Conservation (phyloP, 2,888 invertebrate genomes). For the Chrysolina haemoptera region DNA sequence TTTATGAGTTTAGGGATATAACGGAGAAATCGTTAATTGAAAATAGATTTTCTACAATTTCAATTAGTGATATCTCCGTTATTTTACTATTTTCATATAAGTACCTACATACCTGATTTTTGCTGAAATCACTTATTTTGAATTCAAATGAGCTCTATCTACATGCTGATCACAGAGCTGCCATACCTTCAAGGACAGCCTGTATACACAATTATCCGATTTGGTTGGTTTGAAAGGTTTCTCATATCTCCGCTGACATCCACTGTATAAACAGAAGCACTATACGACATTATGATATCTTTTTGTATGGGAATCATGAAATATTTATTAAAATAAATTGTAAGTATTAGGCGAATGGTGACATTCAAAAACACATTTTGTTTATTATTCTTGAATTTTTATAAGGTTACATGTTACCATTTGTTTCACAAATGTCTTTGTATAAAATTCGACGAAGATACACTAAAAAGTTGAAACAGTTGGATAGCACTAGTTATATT, state of each 20-base stretch:
- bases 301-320: conserved; percentile 35
- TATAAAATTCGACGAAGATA: conserved; percentile 20
- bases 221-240: background rate
- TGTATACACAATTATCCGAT: background rate
- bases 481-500: conserved; percentile 2
- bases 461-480: conserved; percentile 22
- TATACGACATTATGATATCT: conserved; percentile 1
- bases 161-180: no score
- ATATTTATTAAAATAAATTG: conserved; percentile 43
- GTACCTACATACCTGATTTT: no score
- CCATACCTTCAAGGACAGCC: no score
- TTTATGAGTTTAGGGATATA: no score
- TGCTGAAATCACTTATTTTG: no score
- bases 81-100: no score
- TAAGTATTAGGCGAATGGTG: conserved; percentile 32
- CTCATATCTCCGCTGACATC: background rate
- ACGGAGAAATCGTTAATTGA: no score
- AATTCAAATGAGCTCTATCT: no score
- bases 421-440: conserved; percentile 55
- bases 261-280: background rate
- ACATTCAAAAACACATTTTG: conserved; percentile 44
- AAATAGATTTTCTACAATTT: no score
- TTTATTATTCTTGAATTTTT: conserved; percentile 55
- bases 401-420: conserved; percentile 49
- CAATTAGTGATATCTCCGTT: no score